phyloP scores from a whole-genome alignment of 1,140 invertebrate genomes.

The Neodiprion virginianus region DNA sequence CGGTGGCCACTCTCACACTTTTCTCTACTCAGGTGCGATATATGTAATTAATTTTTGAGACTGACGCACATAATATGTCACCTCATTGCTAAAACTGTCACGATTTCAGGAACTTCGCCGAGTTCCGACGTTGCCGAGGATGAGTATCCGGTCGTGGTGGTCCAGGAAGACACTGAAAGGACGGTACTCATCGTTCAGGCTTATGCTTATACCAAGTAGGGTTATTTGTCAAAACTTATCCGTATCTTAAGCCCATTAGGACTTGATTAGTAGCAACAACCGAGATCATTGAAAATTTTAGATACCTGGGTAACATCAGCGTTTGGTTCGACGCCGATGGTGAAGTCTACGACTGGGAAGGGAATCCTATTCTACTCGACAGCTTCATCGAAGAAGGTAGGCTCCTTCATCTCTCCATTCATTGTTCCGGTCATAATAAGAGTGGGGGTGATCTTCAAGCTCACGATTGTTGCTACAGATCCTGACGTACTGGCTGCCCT shows the following conservation, averaged over 20 bases:
- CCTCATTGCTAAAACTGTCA: neutral
- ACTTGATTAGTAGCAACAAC: neutral
- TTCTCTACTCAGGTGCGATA: constrained; percentile 68
- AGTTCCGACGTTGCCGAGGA: constrained; percentile 64
- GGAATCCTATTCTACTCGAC: constrained; percentile 79
- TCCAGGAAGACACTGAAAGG: constrained; percentile 61
- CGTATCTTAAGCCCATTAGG: neutral
- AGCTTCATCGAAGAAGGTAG: constrained; percentile 69
- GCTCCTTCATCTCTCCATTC: neutral
- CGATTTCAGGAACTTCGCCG: constrained; percentile 36
- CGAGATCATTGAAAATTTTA: neutral
- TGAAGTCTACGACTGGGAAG: constrained; percentile 71
- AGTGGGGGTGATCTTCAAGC: too few relatives aligned
- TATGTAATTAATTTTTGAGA: neutral
- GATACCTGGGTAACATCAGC: constrained; percentile 76
- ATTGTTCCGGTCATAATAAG: too few relatives aligned
- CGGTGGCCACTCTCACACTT: constrained; percentile 87
- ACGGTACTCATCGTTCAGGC: constrained; percentile 77
- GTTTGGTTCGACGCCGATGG: constrained; percentile 78
- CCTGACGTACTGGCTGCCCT: constrained; percentile 61
- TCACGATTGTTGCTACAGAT: constrained; percentile 48
- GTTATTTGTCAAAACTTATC: constrained; percentile 2
- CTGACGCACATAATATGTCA: neutral
- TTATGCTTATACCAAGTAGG: constrained; percentile 69
- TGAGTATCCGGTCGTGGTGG: constrained; percentile 72